Evolutionary conservation across 2,113 vertebrate genomes (phyloP).

Genomic region (Oxyruncus cristatus): DNA sequence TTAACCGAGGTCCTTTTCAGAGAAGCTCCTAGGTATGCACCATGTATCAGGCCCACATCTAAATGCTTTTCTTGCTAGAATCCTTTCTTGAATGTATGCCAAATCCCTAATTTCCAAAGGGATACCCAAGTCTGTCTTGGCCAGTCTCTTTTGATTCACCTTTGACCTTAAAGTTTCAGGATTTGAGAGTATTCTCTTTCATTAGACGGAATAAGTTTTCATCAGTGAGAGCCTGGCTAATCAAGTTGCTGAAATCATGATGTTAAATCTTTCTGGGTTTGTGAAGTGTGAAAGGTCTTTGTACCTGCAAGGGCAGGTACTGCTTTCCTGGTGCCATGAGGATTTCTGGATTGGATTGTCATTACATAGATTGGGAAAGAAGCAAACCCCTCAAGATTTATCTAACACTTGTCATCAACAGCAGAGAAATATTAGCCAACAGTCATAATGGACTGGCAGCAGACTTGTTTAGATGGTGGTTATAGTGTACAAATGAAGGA

Average conservation of each 20-base stretch:
- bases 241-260: background rate
- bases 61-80: background rate
- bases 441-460: background rate
- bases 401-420: background rate
- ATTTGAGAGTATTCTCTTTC: background rate
- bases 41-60: accelerated
- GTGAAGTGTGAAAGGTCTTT: background rate
- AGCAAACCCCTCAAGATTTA: background rate
- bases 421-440: background rate
- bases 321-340: background rate
- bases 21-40: background rate
- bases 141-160: background rate
- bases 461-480: background rate
- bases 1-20: background rate
- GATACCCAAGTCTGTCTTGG: background rate
- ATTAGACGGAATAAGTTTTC: background rate
- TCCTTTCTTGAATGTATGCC: background rate
- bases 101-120: background rate
- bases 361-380: background rate
- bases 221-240: background rate
- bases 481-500: background rate
- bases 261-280: background rate
- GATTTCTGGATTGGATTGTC: background rate
- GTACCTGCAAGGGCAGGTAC: background rate
- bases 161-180: background rate